These are phyloP conservation scores for Hypercompe scribonia DNA, from an alignment of 2,888 invertebrate species.

Conservation along the genomic window DNA sequence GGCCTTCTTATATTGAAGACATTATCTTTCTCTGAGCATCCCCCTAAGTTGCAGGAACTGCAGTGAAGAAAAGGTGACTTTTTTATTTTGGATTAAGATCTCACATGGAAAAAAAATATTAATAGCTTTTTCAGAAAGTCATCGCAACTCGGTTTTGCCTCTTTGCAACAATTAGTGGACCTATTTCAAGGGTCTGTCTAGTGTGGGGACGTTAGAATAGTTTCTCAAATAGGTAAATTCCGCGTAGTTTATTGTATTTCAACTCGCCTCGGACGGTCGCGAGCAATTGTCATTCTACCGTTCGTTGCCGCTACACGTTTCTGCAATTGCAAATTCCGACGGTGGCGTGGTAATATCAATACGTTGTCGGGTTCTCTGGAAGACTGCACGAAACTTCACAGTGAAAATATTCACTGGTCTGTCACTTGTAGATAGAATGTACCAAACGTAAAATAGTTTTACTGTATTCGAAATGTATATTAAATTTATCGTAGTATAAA, in stretches of 20 bases:
- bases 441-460: constrained; percentile 28
- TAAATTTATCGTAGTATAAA: background rate
- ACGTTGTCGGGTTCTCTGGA: constrained; percentile 44
- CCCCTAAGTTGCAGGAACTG: background rate
- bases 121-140: background rate
- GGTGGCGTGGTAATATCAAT: constrained; percentile 63
- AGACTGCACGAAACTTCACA: constrained; percentile 46
- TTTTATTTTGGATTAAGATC: background rate
- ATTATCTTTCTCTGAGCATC: background rate
- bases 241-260: constrained; percentile 59
- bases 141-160: background rate
- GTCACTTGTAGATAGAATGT: constrained; percentile 36
- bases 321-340: constrained; percentile 64
- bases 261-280: constrained; percentile 52
- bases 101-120: background rate
- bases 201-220: constrained; percentile 43
- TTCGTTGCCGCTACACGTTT: constrained; percentile 47
- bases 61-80: background rate
- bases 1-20: too few relatives aligned
- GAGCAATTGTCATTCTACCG: constrained; percentile 60
- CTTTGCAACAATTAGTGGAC: constrained; percentile 36
- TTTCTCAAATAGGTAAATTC: constrained; percentile 53
- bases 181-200: constrained; percentile 39
- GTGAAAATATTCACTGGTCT: constrained; percentile 46
- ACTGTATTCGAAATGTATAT: constrained; percentile 26